Evolutionary conservation across 2,888 invertebrate species (phyloP).

Genomic region (Limnephilus lunatus): DNA sequence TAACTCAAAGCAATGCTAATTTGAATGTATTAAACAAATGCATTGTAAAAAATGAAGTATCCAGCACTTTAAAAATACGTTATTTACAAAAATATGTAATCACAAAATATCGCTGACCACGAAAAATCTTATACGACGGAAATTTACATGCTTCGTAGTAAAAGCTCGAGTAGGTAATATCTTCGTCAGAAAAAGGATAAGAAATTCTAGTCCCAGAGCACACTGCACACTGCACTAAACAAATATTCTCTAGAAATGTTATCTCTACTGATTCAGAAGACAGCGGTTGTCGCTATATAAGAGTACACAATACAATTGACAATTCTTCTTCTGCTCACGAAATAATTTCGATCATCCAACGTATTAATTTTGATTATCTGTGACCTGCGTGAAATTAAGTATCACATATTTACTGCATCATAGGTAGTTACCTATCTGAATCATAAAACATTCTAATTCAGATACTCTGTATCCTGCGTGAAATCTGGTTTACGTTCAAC

Average conservation of each 20-base stretch:
- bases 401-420: too few species aligned
- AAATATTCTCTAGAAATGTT: not conserved
- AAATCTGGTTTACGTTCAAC: too few species aligned
- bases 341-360: too few species aligned
- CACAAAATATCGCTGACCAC: not conserved
- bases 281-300: not conserved
- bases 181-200: not conserved
- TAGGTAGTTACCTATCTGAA: too few species aligned
- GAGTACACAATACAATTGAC: too few species aligned
- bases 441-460: too few species aligned
- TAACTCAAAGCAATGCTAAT: not conserved
- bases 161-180: not conserved
- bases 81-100: not conserved
- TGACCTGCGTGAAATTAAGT: too few species aligned
- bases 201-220: not conserved
- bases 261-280: not conserved
- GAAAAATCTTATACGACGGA: not conserved
- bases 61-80: not conserved
- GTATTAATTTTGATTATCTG: too few species aligned
- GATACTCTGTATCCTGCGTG: too few species aligned
- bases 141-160: not conserved
- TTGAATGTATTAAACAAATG: not conserved
- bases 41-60: not conserved
- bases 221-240: not conserved
- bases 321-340: too few species aligned